These are phyloP conservation scores for Ypsolopha scabrella DNA, from an alignment of 2,888 invertebrate genomes.

Conservation along the genomic window DNA sequence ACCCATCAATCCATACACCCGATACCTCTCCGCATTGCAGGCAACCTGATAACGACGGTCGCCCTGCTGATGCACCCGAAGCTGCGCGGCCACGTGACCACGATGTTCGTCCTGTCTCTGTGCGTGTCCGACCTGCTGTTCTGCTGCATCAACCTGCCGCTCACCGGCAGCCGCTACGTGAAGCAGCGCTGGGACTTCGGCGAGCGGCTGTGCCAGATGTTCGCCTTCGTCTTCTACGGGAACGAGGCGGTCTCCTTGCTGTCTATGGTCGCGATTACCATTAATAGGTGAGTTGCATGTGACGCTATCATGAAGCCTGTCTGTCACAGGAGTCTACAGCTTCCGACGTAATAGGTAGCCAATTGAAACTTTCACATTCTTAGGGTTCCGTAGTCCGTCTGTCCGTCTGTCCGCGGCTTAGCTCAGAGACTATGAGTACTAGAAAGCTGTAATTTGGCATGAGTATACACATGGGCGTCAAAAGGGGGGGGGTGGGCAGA, in stretches of 20 bases:
- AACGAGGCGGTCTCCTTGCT: conserved; percentile 89
- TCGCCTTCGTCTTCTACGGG: conserved; percentile 90
- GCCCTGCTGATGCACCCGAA: conserved; percentile 84
- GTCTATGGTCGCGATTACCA: conserved; percentile 90
- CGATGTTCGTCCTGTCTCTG: conserved; percentile 88
- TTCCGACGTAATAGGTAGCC: too few relatives aligned
- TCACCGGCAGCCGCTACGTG: conserved; percentile 86
- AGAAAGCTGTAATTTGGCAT: too few relatives aligned
- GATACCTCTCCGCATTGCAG: conserved; percentile 52
- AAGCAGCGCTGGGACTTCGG: conserved; percentile 86
- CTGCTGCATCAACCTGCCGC: conserved; percentile 85
- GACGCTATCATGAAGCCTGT: too few relatives aligned
- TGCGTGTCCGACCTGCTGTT: conserved; percentile 89
- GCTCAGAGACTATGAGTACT: too few relatives aligned
- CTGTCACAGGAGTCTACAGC: too few relatives aligned
- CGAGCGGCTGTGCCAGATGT: conserved; percentile 81
- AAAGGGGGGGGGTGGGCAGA: too few relatives aligned
- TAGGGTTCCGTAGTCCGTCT: too few relatives aligned
- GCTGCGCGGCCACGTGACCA: conserved; percentile 85
- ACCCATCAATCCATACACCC: not conserved
- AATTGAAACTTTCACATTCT: too few relatives aligned
- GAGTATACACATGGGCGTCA: too few relatives aligned
- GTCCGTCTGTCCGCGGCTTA: too few relatives aligned
- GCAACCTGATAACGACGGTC: conserved; percentile 84
- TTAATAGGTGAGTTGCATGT: conserved; percentile 79